These are phyloP conservation scores for Cladopsammia gracilis DNA, from an alignment of 64 coral and sea anemone genomes.

Conservation along the genomic window DNA sequence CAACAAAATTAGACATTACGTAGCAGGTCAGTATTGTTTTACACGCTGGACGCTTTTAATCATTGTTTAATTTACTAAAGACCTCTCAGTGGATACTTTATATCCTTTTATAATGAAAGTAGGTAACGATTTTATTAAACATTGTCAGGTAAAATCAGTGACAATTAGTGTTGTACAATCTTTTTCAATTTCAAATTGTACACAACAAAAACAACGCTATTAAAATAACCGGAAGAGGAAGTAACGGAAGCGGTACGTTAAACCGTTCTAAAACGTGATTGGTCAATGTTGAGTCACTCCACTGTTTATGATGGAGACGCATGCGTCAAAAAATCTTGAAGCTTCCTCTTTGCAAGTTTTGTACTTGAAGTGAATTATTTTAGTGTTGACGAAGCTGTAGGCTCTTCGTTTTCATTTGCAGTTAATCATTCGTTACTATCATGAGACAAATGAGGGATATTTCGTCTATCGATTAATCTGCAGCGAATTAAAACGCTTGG, in stretches of 20 bases:
- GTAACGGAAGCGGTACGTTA: not conserved
- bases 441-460: not conserved
- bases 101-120: no score
- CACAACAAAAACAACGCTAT: not conserved
- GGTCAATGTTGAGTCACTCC: slow-evolving; percentile 30
- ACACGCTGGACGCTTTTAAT: no score
- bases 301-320: slow-evolving; percentile 36
- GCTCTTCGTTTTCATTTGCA: not conserved
- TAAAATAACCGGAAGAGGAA: slow-evolving; percentile 7
- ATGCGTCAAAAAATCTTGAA: slow-evolving; percentile 32
- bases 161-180: not conserved
- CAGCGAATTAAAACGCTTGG: not conserved
- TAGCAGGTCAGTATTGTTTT: no score
- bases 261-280: not conserved
- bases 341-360: slow-evolving; percentile 25
- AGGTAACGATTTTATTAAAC: no score
- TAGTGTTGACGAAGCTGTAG: not conserved
- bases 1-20: no score
- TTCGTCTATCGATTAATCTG: not conserved
- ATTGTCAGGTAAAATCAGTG: not conserved
- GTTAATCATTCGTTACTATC: not conserved
- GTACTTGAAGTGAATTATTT: not conserved
- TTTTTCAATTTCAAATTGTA: not conserved
- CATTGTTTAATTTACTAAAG: no score
- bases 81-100: no score